These are phyloP conservation scores for Typhlichthys subterraneus DNA, from an alignment of 2,797 vertebrate genomes.

Conservation along the genomic window DNA sequence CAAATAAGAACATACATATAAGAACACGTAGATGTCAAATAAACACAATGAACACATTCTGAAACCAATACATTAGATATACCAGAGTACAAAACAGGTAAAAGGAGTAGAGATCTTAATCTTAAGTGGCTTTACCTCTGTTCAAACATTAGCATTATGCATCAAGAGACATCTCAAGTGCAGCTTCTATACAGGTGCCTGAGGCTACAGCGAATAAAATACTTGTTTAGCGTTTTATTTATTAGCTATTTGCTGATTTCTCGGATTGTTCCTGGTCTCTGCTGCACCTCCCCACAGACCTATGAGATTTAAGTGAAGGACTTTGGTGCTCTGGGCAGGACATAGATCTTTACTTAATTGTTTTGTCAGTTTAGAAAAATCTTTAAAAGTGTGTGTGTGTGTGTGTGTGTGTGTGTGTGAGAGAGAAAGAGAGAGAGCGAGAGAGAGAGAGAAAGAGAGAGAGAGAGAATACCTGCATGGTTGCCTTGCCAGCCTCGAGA, in stretches of 20 bases:
- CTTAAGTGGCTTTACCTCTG: too few species aligned
- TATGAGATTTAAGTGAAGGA: constrained; percentile 49
- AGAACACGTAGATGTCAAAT: too few species aligned
- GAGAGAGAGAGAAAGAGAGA: neutral
- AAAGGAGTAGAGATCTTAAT: too few species aligned
- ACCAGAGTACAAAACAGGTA: too few species aligned
- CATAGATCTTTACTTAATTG: constrained; percentile 68
- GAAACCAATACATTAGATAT: too few species aligned
- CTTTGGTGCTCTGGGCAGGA: constrained; percentile 40
- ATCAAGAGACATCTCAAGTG: constrained; percentile 31
- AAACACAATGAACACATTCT: too few species aligned
- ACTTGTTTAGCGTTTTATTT: constrained; percentile 32
- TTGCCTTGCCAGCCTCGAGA: constrained; percentile 37
- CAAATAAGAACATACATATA: too few species aligned
- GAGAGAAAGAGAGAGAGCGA: constrained; percentile 3
- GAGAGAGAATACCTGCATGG: constrained; percentile 11
- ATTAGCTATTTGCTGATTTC: constrained; percentile 42
- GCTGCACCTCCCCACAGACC: constrained; percentile 45
- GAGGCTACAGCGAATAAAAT: constrained; percentile 41
- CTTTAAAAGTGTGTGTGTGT: constrained; percentile 50
- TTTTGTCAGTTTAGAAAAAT: constrained; percentile 75
- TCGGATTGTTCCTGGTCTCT: constrained; percentile 53
- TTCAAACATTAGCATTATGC: neutral
- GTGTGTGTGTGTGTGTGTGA: neutral
- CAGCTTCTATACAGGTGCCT: constrained; percentile 35